Percentiles rank a stretch among this genome's conserved stretches.
Conservation (phyloP, 2,797 vertebrate species). For the Agapornis canus region DNA sequence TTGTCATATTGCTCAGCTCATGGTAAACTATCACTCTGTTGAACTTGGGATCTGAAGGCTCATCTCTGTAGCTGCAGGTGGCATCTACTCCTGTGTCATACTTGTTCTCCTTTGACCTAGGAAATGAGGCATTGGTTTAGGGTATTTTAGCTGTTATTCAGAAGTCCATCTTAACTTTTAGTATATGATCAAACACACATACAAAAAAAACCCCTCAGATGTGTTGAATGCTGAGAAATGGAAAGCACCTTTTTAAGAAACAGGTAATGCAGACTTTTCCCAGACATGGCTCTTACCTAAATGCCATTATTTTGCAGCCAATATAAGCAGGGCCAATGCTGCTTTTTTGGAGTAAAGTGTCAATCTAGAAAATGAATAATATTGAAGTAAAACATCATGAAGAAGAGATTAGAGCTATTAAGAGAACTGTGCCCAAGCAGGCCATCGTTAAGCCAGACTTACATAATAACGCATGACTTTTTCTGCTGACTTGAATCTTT, state of each 20-base stretch:
- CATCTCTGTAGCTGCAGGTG: constrained; percentile 52
- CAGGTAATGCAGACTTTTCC: neutral
- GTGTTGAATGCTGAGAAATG: neutral
- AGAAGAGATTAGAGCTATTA: neutral
- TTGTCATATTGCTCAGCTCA: constrained; percentile 65
- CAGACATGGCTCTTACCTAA: constrained; percentile 50
- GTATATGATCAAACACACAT: fast-evolving
- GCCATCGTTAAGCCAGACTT: neutral
- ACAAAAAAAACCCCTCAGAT: neutral
- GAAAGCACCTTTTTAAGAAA: neutral
- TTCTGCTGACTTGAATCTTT: constrained; percentile 30
- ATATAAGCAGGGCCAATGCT: constrained; percentile 50
- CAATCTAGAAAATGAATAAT: constrained; percentile 40
- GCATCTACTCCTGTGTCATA: constrained; percentile 55
- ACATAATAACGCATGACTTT: constrained; percentile 35
- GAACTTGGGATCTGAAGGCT: neutral
- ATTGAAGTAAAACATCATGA: neutral
- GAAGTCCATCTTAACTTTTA: neutral
- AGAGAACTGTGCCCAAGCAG: neutral
- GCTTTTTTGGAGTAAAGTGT: constrained; percentile 45
- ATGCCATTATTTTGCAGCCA: constrained; percentile 53
- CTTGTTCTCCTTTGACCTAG: constrained; percentile 49
- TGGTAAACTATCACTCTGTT: constrained; percentile 42
- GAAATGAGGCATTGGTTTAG: neutral
- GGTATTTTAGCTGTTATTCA: neutral